Percentiles rank a stretch among this genome's conserved stretches.
These are phyloP conservation scores for Alethe diademata DNA, from an alignment of 2,113 vertebrate species.

Conservation along the genomic window DNA sequence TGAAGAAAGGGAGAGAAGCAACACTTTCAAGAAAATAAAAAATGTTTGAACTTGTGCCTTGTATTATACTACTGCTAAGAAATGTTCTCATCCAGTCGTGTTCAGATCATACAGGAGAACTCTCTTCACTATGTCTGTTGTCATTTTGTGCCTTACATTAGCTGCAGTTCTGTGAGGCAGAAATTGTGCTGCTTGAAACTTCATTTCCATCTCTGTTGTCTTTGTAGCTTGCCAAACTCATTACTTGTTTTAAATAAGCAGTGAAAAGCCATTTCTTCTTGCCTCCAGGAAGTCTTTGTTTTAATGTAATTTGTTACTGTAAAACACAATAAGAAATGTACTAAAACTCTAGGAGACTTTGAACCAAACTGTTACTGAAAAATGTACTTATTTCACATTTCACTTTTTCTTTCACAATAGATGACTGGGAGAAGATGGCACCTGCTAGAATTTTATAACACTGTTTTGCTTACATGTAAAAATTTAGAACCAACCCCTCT, in stretches of 20 bases:
- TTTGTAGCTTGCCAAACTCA: neutral
- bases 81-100: neutral
- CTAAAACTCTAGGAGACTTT: neutral
- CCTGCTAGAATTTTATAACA: neutral
- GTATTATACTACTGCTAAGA: neutral
- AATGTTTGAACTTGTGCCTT: neutral
- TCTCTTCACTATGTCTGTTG: neutral
- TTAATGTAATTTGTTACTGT: slow-evolving; percentile 13
- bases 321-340: neutral
- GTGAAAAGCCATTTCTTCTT: slow-evolving; percentile 24
- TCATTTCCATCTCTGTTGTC: neutral
- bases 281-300: slow-evolving; percentile 12
- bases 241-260: slow-evolving; percentile 9
- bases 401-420: neutral
- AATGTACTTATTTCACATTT: neutral
- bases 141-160: neutral
- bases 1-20: neutral
- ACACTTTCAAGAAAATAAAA: neutral
- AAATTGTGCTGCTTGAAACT: neutral
- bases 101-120: neutral
- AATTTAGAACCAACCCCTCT: neutral
- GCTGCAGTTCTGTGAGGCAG: neutral
- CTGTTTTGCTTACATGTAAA: neutral
- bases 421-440: neutral
- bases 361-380: neutral